Conservation (phyloP, 2,797 vertebrate species). For the Pachyuromys duprasi region DNA sequence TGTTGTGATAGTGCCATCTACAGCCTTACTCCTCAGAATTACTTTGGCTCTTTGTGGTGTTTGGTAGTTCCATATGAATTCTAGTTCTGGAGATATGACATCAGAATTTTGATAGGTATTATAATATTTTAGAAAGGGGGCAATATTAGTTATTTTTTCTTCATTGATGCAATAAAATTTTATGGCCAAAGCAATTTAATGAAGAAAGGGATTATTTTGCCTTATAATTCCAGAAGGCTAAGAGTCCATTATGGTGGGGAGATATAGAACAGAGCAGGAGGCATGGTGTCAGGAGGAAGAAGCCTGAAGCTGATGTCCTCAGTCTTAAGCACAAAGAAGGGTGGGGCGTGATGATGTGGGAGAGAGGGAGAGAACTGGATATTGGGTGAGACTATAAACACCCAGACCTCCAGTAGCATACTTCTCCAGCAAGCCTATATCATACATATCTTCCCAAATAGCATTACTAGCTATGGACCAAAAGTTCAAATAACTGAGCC, state of each 20-base stretch:
- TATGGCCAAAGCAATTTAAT: not conserved
- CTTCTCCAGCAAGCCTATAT: not conserved
- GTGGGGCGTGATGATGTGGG: not conserved
- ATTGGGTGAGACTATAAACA: not conserved
- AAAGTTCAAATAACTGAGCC: not conserved
- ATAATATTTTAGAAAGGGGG: not conserved
- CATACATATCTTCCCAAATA: not conserved
- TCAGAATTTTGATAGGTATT: not conserved
- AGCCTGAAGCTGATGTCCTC: not conserved
- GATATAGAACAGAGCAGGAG: not conserved
- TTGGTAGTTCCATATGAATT: not conserved
- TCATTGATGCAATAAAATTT: not conserved
- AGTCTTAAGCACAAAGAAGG: not conserved
- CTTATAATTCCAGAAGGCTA: not conserved
- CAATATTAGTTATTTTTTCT: not conserved
- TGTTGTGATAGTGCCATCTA: too few species aligned
- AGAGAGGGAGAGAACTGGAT: not conserved
- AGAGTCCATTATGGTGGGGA: not conserved
- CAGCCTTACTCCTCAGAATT: too few species aligned
- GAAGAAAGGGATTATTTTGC: not conserved
- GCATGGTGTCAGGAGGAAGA: not conserved
- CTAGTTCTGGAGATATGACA: not conserved
- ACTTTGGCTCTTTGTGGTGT: not conserved
- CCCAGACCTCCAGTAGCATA: not conserved
- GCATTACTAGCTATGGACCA: too few species aligned